Percentiles rank a stretch among this genome's conserved stretches.
Conservation (phyloP, 37 sponge, comb jelly and placozoan species). For the Tethya wilhelma region DNA sequence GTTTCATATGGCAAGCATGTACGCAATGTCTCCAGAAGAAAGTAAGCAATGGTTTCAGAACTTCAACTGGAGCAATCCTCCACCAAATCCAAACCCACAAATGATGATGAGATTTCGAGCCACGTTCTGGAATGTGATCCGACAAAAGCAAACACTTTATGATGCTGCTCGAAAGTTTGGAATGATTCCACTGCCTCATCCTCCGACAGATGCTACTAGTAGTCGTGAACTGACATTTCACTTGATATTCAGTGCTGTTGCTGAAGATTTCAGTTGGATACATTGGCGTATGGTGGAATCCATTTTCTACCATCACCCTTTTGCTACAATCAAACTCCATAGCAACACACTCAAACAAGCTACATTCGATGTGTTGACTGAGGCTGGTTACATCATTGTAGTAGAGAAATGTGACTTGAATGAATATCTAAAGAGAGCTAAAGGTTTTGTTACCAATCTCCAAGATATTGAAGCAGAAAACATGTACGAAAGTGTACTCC, state of each 20-base stretch:
- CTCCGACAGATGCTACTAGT: not conserved
- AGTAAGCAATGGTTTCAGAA: not conserved
- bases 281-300: constrained; percentile 6
- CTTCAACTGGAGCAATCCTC: not conserved
- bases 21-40: not conserved
- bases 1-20: not conserved
- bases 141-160: not conserved
- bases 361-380: constrained; percentile 7
- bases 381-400: not conserved
- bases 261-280: not conserved
- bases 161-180: constrained; percentile 7
- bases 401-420: not conserved
- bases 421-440: not conserved
- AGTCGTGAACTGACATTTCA: not conserved
- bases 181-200: not conserved
- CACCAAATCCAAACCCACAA: constrained; percentile 1
- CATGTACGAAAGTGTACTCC: not conserved
- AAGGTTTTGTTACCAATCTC: not conserved
- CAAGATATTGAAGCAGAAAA: not conserved
- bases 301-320: constrained; percentile 11
- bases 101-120: constrained; percentile 7
- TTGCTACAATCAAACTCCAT: not conserved
- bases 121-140: constrained; percentile 9
- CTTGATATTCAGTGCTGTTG: not conserved
- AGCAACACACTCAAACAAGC: constrained; percentile 5